Base-by-base conservation (phyloP, 2,888 invertebrate species). In the Polydrusus cervinus region DNA sequence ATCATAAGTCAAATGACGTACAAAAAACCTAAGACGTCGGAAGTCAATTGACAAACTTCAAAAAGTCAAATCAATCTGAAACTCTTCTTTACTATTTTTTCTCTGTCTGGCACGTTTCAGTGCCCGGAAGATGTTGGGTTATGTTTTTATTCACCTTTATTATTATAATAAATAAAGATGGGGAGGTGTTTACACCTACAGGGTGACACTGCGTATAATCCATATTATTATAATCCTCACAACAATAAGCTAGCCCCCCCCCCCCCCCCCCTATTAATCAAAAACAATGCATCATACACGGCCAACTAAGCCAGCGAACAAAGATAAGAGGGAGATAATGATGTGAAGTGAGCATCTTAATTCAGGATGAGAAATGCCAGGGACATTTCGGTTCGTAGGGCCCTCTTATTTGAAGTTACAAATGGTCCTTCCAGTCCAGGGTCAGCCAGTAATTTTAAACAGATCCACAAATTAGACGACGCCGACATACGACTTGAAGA, bases 401-500 rank as follows among this genome's bases (percentile, higher is more conserved):
- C 60, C 66, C 70, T 70, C 70, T 73, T 61, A 62, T 65, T 71
- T 65, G 45, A 53, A 60, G 65, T 72, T 76, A 76, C 76, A 76
- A 76, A 76, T 76, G 73, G 76, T 76, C 76, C 70, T 74, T 69
- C 68, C 40, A 47, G 73, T 34, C 55, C 71, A 76, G 76, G 76
- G 76, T 76, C 76, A 74, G 73, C 61, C 76, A 55, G 77, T 74
- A 77, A 77, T 74, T 74, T 77, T 77, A 77, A 77, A 77, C 77
- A 77, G 77, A 77, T 77, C 77, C 74, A 71, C 77, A 77, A 77
- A 77, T 74, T 74, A 77, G 76, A 68, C 73, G 71, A 71, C 62
- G 61, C 66, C 68, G 68, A 64, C 61, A 69, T 68, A 45, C 62
- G 69, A 62, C 68, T 62, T 14, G 66, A 65, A 76, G 76, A 76